phyloP scores from a whole-genome alignment of 2,113 vertebrate species.

The Pterocles gutturalis region DNA sequence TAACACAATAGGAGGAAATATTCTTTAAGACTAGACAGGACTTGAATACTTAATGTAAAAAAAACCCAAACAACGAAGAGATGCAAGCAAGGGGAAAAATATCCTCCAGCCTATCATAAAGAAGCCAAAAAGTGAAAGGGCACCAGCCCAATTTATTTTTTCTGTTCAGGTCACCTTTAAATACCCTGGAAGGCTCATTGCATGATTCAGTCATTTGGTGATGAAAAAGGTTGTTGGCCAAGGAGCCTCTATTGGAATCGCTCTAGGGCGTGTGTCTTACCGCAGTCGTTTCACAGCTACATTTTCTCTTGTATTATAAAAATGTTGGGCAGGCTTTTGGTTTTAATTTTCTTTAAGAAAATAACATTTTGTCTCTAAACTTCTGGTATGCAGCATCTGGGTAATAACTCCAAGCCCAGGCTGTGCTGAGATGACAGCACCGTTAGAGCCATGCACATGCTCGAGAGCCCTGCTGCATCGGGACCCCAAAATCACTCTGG shows the following conservation, averaged over 20 bases:
- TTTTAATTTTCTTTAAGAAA: conserved; percentile 42
- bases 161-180: conserved; percentile 44
- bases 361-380: conserved; percentile 2
- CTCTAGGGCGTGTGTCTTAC: neutral
- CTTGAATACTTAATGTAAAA: conserved; percentile 19
- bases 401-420: neutral
- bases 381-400: neutral
- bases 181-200: neutral
- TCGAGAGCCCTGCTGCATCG: neutral
- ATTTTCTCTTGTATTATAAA: neutral
- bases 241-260: neutral
- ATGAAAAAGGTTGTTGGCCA: conserved; percentile 22
- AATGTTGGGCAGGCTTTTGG: neutral
- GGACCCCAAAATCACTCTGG: neutral
- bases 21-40: neutral
- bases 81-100: neutral
- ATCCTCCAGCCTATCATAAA: neutral
- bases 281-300: neutral
- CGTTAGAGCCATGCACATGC: neutral
- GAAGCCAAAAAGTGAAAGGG: conserved; percentile 19
- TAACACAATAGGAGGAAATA: conserved; percentile 44
- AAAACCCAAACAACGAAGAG: neutral
- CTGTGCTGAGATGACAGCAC: neutral
- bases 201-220: conserved; percentile 25
- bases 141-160: neutral